Evolutionary conservation across 2,113 vertebrate genomes (phyloP).

Genomic region (Pica pica): DNA sequence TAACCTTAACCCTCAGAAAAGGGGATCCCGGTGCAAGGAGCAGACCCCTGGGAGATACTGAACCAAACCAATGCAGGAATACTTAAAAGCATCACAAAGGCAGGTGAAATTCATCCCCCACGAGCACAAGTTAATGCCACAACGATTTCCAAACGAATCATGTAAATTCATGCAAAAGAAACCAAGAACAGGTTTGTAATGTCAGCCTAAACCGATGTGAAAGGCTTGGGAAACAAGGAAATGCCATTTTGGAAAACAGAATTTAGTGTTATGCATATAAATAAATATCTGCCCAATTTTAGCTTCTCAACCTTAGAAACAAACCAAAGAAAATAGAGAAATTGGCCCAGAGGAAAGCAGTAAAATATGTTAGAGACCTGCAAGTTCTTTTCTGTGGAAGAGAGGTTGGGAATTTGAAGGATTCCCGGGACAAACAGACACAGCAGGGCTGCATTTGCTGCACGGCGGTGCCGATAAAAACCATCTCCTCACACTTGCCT

Average conservation of each 20-base stretch:
- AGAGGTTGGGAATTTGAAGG: not conserved
- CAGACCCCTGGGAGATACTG: not conserved
- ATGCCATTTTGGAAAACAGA: not conserved
- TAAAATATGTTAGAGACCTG: not conserved
- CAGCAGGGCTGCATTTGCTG: not conserved
- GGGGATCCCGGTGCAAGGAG: not conserved
- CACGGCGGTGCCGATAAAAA: not conserved
- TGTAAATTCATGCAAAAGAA: rapidly evolving
- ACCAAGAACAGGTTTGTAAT: not conserved
- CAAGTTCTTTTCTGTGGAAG: not conserved
- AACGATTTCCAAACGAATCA: not conserved
- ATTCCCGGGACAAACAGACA: not conserved
- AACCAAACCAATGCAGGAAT: not conserved
- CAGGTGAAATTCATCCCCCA: not conserved
- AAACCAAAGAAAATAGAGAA: not conserved
- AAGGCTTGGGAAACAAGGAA: not conserved
- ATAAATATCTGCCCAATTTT: not conserved
- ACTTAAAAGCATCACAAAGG: not conserved
- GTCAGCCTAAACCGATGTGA: not conserved
- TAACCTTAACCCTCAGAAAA: not conserved
- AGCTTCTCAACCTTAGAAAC: not conserved
- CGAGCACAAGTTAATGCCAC: not conserved
- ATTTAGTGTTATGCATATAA: not conserved
- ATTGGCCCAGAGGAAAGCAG: not conserved
- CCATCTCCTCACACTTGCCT: not conserved